Evolutionary conservation across 2,888 invertebrate species (phyloP), one percentile per base, ranked within the genome.

Genomic region (Patella depressa): DNA sequence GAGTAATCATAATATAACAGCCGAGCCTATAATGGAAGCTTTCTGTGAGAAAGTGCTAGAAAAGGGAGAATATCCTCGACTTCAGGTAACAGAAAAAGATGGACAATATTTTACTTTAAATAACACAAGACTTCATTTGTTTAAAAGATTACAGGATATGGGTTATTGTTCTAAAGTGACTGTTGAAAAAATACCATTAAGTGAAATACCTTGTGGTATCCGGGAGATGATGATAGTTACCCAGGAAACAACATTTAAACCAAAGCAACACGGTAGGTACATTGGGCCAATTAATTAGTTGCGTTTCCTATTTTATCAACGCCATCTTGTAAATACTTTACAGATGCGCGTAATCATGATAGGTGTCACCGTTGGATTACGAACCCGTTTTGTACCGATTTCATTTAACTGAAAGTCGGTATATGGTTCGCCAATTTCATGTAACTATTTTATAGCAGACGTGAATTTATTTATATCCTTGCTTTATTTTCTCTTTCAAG

Each of bases 71-170:
- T 80, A 85, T 53, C 89, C 89, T 17, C 88, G 88, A 77, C 79
- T 90, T 59, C 90, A 90, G 82, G 90, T 89, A 53, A 87, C 86
- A n/a, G 81, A 88, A 77, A 89, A 90, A 78, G 88, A 88, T 75
- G 91, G 91, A 0, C 82, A 85, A 57, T 90, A 87, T 85, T 91
- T 89, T 84, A 88, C 91, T 3, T 81, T 91, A 75, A 90, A 91
- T 82, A 90, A 90, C 81, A 86, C 87, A 45, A 87, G 84, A 74
- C 83, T 91, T 72, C 85, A 87, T 77, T 82, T 90, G 24, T 87
- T 88, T 75, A 84, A 88, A 15, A 83, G 86, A 54, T 82, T 91
- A 24, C 89, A 91, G 80, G 77, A 81, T 12, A 84, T 86, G 55
- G 90, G 90, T 9, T 81, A 84, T 73, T 89, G 89, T 76, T 55